Conservation (phyloP, 2,797 vertebrate genomes). For the Alectoris magna region DNA sequence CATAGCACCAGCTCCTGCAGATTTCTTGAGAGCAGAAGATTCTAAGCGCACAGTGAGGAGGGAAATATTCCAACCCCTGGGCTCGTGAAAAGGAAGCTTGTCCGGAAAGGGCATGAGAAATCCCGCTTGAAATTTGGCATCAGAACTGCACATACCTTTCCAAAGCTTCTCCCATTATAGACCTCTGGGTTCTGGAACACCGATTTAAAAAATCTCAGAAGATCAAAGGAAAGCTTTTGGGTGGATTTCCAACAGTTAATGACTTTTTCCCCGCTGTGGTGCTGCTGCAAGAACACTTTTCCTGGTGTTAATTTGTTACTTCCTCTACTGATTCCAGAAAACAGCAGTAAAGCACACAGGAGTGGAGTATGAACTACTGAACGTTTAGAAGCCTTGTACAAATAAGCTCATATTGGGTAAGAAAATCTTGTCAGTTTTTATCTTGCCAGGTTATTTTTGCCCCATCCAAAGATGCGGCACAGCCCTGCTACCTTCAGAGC, state of each 20-base stretch:
- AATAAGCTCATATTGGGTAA: not conserved
- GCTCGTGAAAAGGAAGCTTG: not conserved
- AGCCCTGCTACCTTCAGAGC: not conserved
- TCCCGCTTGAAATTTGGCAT: not conserved
- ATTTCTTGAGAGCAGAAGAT: not conserved
- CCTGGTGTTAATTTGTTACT: slow-evolving; percentile 61
- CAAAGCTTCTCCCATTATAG: not conserved
- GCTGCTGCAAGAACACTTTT: slow-evolving; percentile 33
- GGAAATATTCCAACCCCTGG: not conserved
- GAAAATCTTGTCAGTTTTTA: not conserved
- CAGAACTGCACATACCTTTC: not conserved
- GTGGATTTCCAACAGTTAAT: slow-evolving; percentile 42
- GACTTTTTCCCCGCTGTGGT: not conserved
- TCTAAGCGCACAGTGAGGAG: not conserved
- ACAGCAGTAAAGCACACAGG: slow-evolving; percentile 38
- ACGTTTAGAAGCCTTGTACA: not conserved
- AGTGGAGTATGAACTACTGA: not conserved
- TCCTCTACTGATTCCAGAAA: slow-evolving; percentile 52
- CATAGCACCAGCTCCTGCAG: not conserved
- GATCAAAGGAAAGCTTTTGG: not conserved
- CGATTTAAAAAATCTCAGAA: slow-evolving; percentile 16
- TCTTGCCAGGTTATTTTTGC: not conserved
- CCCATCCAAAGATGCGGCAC: not conserved
- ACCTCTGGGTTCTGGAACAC: not conserved
- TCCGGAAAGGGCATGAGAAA: not conserved